Evolutionary conservation across 1,140 invertebrate genomes (phyloP), one percentile per base, ranked within the genome.

Genomic region (Hycleus cichorii): DNA sequence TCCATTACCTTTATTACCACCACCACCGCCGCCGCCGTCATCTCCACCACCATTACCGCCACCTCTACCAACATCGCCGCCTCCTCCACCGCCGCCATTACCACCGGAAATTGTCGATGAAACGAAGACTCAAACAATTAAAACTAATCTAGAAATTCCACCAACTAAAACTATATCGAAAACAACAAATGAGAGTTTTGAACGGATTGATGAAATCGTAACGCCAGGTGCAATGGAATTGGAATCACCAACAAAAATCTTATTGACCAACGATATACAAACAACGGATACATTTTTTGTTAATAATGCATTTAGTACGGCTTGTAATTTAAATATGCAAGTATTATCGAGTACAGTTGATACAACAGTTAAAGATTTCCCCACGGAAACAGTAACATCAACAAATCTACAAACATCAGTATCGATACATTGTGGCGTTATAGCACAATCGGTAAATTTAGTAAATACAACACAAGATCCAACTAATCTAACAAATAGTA

Each of bases 361-460:
- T 43, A 43, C 49, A 42, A 45, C 42, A 38, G 51, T 53, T 25
- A 53, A 52, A 26, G 39, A 51, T 51, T 40, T 52, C 4, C 49
- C 39, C 4, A 10, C 8, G 11, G 49, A 51, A 6, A 39, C 48
- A 25, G 46, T 43, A 24, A n/a, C 24, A 50, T 40, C 38, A 50
- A n/a, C 42, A 39, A 9, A 44, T 38, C 43, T 46, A 53, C 27
- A 45, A 32, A 32, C 32, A 7, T 25, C 9, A n/a, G 43, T 46
- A 10, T 32, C 51, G 5, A 32, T 53, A 11, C 39, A 42, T 10
- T 53, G 51, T 40, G 42, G 32, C 3, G 51, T 53, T 26, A 38
- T 10, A 3, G 32, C 25, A 53, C 24, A 32, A 32, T 32, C 51
- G 18, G 18, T 44, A 3, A 25, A 40, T 44, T 4, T 43, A 12